phyloP scores from a whole-genome alignment of 2,797 vertebrate genomes.

The Mastacembelus armatus region DNA sequence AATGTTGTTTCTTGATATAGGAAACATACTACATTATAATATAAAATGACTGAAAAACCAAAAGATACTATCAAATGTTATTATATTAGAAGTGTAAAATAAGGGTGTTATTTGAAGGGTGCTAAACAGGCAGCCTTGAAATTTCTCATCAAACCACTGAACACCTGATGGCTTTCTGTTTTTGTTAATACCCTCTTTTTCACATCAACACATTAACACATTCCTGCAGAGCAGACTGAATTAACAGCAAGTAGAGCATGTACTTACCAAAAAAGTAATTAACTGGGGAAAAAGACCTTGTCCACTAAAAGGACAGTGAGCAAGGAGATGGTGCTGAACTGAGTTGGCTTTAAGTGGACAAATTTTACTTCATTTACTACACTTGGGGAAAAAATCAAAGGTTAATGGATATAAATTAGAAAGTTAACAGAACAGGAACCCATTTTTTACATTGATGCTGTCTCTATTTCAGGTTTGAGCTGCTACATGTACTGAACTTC shows the following conservation, averaged over 20 bases:
- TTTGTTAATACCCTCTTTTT: neutral
- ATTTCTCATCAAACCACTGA: neutral
- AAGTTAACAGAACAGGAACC: neutral
- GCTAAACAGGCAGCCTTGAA: neutral
- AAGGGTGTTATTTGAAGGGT: neutral
- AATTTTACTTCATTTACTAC: neutral
- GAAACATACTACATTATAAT: too few relatives aligned
- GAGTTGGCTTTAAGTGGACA: neutral
- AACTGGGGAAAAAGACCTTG: too few relatives aligned
- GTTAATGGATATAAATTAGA: neutral
- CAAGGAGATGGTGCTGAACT: neutral
- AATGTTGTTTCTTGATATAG: too few relatives aligned
- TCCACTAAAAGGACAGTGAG: neutral
- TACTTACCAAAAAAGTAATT: neutral
- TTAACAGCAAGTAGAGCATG: neutral
- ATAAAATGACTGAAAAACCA: neutral
- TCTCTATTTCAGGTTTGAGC: slow-evolving; percentile 87
- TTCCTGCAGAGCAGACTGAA: too few relatives aligned
- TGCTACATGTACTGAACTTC: slow-evolving; percentile 94
- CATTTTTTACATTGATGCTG: neutral
- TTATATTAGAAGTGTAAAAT: neutral
- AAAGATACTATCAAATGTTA: neutral
- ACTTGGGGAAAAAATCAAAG: neutral
- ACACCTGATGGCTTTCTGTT: too few relatives aligned
- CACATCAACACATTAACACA: neutral